Conservation (phyloP, 2,113 vertebrate species). For the Sinocyclocheilus rhinocerous region DNA sequence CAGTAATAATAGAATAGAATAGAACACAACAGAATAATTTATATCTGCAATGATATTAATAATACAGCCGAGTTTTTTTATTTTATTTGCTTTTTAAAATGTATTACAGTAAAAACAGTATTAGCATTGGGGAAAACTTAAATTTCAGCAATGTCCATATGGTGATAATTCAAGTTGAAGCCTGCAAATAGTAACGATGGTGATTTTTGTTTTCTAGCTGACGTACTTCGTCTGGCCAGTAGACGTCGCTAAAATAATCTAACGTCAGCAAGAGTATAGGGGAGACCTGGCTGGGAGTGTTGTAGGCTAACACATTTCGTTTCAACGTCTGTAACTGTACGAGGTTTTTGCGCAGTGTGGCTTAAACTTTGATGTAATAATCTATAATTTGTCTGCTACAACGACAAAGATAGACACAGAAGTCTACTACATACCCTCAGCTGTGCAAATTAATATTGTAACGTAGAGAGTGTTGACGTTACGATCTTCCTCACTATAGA, state of each 20-base stretch:
- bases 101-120: not conserved
- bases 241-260: conserved; percentile 1
- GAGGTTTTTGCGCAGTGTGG: not conserved
- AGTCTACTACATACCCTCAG: too few relatives aligned
- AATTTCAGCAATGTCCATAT: not conserved
- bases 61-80: not conserved
- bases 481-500: not conserved
- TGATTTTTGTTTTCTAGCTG: not conserved
- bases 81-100: not conserved
- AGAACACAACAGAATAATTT: not conserved
- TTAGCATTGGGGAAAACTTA: not conserved
- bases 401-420: not conserved
- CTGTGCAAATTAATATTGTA: not conserved
- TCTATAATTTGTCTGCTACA: not conserved
- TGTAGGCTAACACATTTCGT: not conserved
- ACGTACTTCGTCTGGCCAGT: not conserved
- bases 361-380: not conserved
- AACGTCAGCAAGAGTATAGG: not conserved
- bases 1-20: not conserved
- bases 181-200: not conserved
- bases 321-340: not conserved
- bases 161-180: not conserved
- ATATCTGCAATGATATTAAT: not conserved
- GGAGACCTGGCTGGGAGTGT: not conserved
- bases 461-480: not conserved